Conservation (phyloP, 2,888 invertebrate species). For the Falcaria lacertinaria region DNA sequence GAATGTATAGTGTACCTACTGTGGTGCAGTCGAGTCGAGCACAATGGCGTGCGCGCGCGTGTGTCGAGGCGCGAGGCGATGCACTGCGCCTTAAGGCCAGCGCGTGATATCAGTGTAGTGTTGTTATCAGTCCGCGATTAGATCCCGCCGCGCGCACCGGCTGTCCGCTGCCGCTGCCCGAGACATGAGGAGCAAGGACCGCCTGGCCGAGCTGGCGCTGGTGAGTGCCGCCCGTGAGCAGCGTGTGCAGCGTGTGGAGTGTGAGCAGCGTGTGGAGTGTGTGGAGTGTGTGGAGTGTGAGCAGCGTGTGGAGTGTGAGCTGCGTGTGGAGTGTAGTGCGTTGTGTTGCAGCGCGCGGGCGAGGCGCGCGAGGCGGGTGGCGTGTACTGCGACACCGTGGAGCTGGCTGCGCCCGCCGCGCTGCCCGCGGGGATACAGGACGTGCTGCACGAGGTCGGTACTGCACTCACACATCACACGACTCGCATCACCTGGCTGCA, state of each 20-base stretch:
- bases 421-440: constrained; percentile 32
- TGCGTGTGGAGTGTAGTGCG: no score
- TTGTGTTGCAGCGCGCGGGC: constrained; percentile 25
- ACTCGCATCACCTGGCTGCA: no score
- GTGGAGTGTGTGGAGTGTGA: constrained; percentile 2
- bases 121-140: constrained; percentile 58
- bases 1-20: not conserved
- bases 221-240: constrained; percentile 38
- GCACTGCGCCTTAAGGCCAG: constrained; percentile 3
- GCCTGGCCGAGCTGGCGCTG: constrained; percentile 60
- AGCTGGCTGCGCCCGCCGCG: constrained; percentile 15
- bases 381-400: constrained; percentile 41
- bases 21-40: not conserved
- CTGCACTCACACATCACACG: not conserved
- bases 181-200: constrained; percentile 71
- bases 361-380: constrained; percentile 27
- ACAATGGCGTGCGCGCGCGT: not conserved
- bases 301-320: no score
- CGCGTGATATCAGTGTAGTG: constrained; percentile 28
- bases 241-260: constrained; percentile 3
- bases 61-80: not conserved
- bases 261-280: constrained; percentile 3
- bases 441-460: constrained; percentile 49
- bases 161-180: constrained; percentile 6
- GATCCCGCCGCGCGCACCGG: constrained; percentile 55